A percentile compares a stretch with the other conserved stretches of the same genome.
Conservation (phyloP, 2,113 vertebrate genomes). For the Gila orcuttii region DNA sequence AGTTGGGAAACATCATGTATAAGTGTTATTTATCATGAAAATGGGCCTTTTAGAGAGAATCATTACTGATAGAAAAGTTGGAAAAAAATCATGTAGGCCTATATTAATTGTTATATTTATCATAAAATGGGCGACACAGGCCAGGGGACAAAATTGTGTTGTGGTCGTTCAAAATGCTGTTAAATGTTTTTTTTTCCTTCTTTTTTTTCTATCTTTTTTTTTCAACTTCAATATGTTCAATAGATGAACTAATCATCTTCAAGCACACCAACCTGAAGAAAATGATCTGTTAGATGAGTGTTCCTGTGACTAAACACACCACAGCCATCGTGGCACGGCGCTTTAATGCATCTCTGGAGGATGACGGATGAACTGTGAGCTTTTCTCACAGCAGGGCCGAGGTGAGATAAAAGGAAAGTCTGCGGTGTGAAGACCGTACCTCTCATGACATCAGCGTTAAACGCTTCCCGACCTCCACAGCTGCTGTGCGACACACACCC, state of each 20-base stretch:
- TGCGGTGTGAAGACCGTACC: slow-evolving; percentile 69
- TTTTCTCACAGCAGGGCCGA: slow-evolving; percentile 27
- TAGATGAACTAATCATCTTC: no score
- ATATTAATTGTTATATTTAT: no score
- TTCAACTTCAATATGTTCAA: no score
- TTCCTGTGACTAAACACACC: slow-evolving; percentile 9
- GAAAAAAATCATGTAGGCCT: no score
- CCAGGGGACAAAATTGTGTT: no score
- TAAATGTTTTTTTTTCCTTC: no score
- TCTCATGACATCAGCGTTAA: slow-evolving; percentile 79
- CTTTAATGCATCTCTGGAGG: slow-evolving; percentile 9
- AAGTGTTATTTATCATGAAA: no score
- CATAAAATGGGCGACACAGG: no score
- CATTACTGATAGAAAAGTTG: no score
- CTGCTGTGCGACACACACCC: slow-evolving; percentile 69
- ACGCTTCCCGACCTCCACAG: slow-evolving; percentile 66
- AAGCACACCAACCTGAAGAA: not conserved
- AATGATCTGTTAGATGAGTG: not conserved
- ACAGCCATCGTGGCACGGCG: not conserved
- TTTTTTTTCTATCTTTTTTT: rapidly evolving
- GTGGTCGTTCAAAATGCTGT: no score
- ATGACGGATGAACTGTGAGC: slow-evolving; percentile 41
- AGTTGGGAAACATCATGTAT: no score
- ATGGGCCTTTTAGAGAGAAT: no score
- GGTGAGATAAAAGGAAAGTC: slow-evolving; percentile 70